Conservation (phyloP, 1,140 invertebrate genomes). For the Bombus confusus region DNA sequence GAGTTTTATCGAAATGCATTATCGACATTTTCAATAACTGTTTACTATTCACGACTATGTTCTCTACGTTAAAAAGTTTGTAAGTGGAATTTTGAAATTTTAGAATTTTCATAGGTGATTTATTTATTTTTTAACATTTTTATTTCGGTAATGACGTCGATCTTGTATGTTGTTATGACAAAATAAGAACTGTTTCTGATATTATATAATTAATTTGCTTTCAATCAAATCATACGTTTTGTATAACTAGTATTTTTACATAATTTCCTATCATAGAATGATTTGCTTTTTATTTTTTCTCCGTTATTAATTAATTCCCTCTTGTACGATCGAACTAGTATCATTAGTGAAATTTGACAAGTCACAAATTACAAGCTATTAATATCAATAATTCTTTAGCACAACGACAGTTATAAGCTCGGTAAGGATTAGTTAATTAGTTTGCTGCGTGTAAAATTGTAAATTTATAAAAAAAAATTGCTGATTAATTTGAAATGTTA, state of each 20-base stretch:
- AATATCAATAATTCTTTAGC: no score
- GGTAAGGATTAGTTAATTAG: no score
- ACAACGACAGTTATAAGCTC: no score
- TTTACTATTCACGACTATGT: background rate
- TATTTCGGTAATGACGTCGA: background rate
- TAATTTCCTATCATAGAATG: background rate
- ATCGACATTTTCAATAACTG: background rate
- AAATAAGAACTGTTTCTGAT: background rate
- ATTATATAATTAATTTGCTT: background rate
- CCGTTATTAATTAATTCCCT: background rate
- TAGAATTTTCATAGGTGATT: background rate
- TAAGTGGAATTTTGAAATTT: no score
- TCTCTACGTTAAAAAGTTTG: background rate
- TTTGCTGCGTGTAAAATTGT: no score
- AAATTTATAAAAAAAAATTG: no score
- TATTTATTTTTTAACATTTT: background rate
- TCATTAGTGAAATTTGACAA: no score
- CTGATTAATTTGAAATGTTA: no score
- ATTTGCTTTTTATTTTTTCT: background rate
- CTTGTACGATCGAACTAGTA: no score
- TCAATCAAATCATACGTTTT: background rate
- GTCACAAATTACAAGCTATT: no score
- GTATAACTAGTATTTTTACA: background rate
- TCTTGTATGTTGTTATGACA: background rate
- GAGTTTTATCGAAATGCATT: background rate